Percentiles rank a stretch among this genome's conserved stretches.
Evolutionary conservation across 2,113 vertebrate species (phyloP).

Genomic region (Bos javanicus): DNA sequence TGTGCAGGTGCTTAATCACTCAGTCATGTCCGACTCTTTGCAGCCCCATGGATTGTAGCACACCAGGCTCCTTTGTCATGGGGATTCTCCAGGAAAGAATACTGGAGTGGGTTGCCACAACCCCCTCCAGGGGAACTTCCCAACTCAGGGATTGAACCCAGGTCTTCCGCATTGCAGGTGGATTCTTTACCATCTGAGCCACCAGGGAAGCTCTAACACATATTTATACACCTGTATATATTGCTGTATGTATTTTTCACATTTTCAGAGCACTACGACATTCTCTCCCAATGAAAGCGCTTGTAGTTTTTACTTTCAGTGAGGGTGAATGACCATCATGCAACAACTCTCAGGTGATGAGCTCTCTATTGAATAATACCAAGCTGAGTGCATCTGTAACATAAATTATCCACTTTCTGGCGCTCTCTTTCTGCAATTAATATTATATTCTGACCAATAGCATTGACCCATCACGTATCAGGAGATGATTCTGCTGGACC

Average conservation of each 20-base stretch:
- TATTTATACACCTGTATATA: background rate
- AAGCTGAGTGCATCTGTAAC: background rate
- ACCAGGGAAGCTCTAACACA: background rate
- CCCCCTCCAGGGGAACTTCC: background rate
- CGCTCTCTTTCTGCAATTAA: background rate
- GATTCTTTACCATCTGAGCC: background rate
- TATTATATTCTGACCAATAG: background rate
- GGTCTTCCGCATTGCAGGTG: background rate
- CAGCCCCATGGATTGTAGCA: fast-evolving
- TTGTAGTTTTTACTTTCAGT: background rate
- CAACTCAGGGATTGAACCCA: background rate
- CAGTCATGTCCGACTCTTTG: background rate
- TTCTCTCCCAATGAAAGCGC: background rate
- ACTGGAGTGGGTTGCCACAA: background rate
- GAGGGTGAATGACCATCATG: background rate
- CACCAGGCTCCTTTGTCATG: background rate
- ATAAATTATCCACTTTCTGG: background rate
- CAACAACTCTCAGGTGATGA: background rate
- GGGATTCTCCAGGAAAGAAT: background rate
- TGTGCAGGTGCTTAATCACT: background rate
- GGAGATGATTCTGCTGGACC: background rate
- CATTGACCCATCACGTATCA: background rate
- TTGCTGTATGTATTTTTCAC: background rate
- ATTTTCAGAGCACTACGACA: background rate
- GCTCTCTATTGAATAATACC: background rate